A percentile compares a stretch with the other conserved stretches of the same genome.
Conservation (phyloP, 2,888 invertebrate species). For the Trissoscelio sp. region DNA sequence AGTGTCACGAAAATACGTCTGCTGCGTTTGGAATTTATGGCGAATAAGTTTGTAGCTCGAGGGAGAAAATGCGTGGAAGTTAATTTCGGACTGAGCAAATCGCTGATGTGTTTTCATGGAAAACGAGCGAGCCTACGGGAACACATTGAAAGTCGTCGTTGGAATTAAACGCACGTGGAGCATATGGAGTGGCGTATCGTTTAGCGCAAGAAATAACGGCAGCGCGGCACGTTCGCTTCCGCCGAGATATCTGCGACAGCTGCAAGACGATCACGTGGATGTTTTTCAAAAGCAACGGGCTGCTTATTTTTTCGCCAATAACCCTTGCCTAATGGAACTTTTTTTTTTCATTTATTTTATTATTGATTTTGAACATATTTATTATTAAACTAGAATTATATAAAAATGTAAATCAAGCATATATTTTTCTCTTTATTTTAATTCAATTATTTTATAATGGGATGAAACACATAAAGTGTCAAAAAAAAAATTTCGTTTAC, state of each 20-base stretch:
- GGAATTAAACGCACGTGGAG: conserved; percentile 66
- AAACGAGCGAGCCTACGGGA: conserved; percentile 37
- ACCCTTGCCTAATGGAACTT: not conserved
- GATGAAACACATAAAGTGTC: no score
- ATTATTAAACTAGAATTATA: no score
- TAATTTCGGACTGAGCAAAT: conserved; percentile 56
- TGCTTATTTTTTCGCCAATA: conserved; percentile 27
- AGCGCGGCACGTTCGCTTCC: conserved; percentile 70
- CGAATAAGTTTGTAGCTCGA: not conserved
- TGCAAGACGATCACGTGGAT: conserved; percentile 76
- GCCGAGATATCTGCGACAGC: conserved; percentile 75
- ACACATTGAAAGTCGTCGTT: conserved; percentile 43
- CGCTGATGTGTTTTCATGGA: conserved; percentile 52
- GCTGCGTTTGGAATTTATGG: conserved; percentile 15
- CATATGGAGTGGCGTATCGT: conserved; percentile 72
- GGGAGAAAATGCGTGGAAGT: conserved; percentile 37
- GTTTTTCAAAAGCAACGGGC: conserved; percentile 53
- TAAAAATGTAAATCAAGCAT: no score
- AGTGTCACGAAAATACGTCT: not conserved
- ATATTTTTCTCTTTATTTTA: no score
- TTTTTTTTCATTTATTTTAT: no score
- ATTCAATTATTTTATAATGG: no score
- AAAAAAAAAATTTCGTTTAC: no score
- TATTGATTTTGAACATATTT: no score
- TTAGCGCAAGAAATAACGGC: conserved; percentile 77